Conservation (phyloP, 2,113 vertebrate species). For the Colius striatus region DNA sequence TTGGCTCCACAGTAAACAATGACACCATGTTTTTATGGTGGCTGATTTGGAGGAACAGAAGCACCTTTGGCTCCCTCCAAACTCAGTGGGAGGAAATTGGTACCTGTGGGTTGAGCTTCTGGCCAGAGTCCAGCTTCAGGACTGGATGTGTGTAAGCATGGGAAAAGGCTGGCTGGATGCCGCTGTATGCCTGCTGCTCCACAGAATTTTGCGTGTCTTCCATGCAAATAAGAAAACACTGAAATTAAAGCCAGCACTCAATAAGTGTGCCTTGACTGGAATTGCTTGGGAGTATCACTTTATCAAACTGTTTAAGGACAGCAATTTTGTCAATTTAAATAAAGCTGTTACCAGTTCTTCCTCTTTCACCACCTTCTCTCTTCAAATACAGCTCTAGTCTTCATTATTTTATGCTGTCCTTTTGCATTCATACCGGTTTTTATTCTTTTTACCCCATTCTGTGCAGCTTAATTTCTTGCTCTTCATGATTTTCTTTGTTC, state of each 20-base stretch:
- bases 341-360: neutral
- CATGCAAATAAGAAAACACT: neutral
- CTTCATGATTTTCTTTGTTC: neutral
- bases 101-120: neutral
- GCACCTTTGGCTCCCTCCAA: neutral
- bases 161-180: neutral
- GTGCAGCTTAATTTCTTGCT: neutral
- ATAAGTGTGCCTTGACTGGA: neutral
- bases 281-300: neutral
- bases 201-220: neutral
- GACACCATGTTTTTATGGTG: accelerated
- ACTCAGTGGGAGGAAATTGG: neutral
- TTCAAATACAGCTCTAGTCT: neutral
- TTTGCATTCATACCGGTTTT: neutral
- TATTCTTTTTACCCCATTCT: neutral
- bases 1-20: neutral
- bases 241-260: neutral
- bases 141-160: neutral
- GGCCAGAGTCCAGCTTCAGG: neutral
- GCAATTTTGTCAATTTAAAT: neutral
- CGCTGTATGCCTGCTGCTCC: neutral
- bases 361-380: neutral
- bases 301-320: neutral
- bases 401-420: neutral
- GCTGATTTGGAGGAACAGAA: neutral